A percentile compares a stretch with the other conserved stretches of the same genome.
Evolutionary conservation across 2,113 vertebrate genomes (phyloP).

Genomic region (Triplophysa tibetana): DNA sequence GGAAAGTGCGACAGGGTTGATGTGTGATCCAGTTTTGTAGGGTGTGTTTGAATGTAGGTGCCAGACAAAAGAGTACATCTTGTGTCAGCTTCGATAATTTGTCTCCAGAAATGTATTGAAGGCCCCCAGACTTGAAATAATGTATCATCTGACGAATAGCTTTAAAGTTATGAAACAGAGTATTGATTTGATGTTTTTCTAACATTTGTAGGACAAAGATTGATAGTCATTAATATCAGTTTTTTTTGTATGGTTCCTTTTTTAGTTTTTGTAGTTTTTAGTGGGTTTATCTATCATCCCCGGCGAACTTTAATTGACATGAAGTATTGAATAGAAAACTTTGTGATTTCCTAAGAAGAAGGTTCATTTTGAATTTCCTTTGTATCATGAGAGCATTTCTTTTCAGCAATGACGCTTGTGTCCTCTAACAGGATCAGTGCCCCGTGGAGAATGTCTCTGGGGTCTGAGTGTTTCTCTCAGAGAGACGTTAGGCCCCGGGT

Average conservation of each 20-base stretch:
- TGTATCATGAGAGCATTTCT: not conserved
- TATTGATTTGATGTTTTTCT: slow-evolving; percentile 25
- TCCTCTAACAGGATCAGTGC: slow-evolving; percentile 12
- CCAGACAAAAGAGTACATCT: not conserved
- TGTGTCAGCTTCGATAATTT: slow-evolving; percentile 7
- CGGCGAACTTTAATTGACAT: slow-evolving; percentile 23
- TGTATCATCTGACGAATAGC: not conserved
- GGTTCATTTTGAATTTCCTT: not conserved
- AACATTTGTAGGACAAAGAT: slow-evolving; percentile 24
- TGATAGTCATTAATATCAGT: slow-evolving; percentile 11
- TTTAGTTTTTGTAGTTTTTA: not conserved
- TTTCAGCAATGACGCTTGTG: slow-evolving; percentile 3
- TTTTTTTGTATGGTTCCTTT: not conserved
- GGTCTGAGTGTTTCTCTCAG: slow-evolving; percentile 32
- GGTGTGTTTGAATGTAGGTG: slow-evolving; percentile 15
- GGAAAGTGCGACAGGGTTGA: not conserved
- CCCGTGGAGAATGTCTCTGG: slow-evolving; percentile 19
- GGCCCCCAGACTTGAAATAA: not conserved
- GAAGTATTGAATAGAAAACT: slow-evolving; percentile 23
- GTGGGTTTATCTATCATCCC: slow-evolving; percentile 10
- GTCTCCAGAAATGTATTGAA: slow-evolving; percentile 2
- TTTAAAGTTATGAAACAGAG: not conserved
- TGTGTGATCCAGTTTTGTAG: slow-evolving; percentile 16
- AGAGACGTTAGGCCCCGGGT: slow-evolving; percentile 25
- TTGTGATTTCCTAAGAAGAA: slow-evolving; percentile 11